phyloP scores from a whole-genome alignment of 2,113 vertebrate species.

The Passer domesticus region DNA sequence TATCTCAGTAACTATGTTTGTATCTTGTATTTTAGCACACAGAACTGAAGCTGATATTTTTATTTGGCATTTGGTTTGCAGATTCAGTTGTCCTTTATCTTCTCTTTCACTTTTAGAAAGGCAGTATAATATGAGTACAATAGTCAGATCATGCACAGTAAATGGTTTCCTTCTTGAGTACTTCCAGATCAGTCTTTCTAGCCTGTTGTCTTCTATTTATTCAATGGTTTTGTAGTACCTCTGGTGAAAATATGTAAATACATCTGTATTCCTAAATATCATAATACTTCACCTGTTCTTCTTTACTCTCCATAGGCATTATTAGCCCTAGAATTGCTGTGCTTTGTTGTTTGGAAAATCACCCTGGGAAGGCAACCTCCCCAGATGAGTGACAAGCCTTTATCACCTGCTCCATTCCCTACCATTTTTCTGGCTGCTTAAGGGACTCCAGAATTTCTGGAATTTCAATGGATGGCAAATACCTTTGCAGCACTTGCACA shows the following conservation, averaged over 20 bases:
- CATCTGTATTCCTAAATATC: constrained; percentile 24
- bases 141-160: too few relatives aligned
- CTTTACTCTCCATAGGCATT: neutral
- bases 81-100: neutral
- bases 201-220: neutral
- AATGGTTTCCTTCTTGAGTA: too few relatives aligned
- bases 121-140: too few relatives aligned
- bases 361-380: neutral
- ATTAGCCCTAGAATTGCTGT: neutral
- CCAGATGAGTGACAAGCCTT: constrained; percentile 2
- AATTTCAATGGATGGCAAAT: neutral
- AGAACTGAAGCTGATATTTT: neutral
- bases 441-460: constrained; percentile 16
- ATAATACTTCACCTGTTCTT: neutral
- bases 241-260: neutral
- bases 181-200: neutral
- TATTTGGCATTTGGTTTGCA: neutral
- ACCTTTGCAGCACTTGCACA: neutral
- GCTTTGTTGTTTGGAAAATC: neutral
- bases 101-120: too few relatives aligned
- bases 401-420: neutral
- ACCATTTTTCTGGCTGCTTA: neutral
- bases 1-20: neutral
- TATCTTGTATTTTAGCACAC: neutral
- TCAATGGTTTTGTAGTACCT: neutral